phyloP scores from a whole-genome alignment of 2,113 vertebrate species.

The Osmerus eperlanus region DNA sequence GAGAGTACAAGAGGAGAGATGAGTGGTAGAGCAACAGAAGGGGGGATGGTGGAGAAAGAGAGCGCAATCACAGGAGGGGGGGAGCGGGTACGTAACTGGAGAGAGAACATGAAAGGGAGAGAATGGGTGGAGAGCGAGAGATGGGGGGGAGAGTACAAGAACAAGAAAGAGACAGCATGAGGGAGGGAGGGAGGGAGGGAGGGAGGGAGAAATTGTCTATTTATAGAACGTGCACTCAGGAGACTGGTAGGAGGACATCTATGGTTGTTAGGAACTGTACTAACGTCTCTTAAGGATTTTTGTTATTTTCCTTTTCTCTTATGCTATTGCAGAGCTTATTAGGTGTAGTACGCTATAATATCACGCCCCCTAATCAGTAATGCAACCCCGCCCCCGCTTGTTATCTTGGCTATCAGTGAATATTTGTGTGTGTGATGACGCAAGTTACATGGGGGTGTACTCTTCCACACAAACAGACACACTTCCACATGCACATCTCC shows the following conservation, averaged over 20 bases:
- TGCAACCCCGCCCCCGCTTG: too few relatives aligned
- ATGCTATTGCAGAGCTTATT: too few relatives aligned
- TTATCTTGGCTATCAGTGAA: too few relatives aligned
- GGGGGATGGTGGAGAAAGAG: neutral
- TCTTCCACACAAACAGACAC: neutral
- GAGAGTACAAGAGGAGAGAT: neutral
- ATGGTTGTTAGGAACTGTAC: too few relatives aligned
- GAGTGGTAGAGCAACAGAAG: neutral
- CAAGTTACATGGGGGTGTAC: neutral
- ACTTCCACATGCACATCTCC: constrained; percentile 8
- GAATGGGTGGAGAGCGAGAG: constrained; percentile 56
- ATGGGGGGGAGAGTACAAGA: constrained; percentile 34
- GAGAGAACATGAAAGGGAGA: constrained; percentile 36
- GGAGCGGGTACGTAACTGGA: constrained; percentile 9
- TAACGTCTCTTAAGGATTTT: too few relatives aligned
- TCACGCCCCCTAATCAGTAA: too few relatives aligned
- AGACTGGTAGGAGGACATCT: too few relatives aligned
- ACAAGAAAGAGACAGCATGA: neutral
- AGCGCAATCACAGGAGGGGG: neutral
- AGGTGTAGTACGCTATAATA: too few relatives aligned
- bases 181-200: neutral
- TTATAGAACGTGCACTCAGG: too few relatives aligned
- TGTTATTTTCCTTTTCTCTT: too few relatives aligned
- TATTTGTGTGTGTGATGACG: too few relatives aligned
- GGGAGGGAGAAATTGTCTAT: too few relatives aligned